phyloP scores from a whole-genome alignment of 2,797 vertebrate genomes.

The Sebastes iracundus region DNA sequence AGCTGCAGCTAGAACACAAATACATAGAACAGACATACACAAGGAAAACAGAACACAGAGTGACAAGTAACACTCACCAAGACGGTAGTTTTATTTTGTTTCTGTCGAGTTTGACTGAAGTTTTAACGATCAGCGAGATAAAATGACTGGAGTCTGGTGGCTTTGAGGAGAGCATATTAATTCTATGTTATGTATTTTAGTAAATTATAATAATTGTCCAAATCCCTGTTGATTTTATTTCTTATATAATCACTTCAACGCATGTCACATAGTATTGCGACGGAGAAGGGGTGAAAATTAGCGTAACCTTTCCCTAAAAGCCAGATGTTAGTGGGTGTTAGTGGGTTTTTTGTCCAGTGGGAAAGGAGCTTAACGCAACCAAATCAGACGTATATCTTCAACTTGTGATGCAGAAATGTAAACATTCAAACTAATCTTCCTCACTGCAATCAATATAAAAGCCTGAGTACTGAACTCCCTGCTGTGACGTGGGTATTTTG shows the following conservation, averaged over 20 bases:
- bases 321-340: background rate
- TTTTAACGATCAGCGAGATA: accelerated
- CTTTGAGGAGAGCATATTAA: no score
- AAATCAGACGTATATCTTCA: background rate
- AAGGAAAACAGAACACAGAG: background rate
- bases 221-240: no score
- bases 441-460: conserved; percentile 34
- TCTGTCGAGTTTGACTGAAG: no score
- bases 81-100: no score
- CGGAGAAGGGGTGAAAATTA: no score
- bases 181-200: background rate
- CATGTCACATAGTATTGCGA: no score
- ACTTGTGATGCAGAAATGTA: conserved; percentile 3
- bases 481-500: conserved; percentile 30
- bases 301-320: background rate
- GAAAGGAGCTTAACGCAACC: accelerated
- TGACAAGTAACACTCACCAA: background rate
- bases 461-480: background rate
- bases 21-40: background rate
- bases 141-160: no score
- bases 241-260: no score
- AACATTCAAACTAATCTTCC: conserved; percentile 21
- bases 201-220: background rate
- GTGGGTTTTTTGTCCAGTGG: background rate
- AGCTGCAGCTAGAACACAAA: background rate